These are phyloP conservation scores for Palythoa grandis DNA, from an alignment of 92 coral and sea anemone species.

Conservation along the genomic window DNA sequence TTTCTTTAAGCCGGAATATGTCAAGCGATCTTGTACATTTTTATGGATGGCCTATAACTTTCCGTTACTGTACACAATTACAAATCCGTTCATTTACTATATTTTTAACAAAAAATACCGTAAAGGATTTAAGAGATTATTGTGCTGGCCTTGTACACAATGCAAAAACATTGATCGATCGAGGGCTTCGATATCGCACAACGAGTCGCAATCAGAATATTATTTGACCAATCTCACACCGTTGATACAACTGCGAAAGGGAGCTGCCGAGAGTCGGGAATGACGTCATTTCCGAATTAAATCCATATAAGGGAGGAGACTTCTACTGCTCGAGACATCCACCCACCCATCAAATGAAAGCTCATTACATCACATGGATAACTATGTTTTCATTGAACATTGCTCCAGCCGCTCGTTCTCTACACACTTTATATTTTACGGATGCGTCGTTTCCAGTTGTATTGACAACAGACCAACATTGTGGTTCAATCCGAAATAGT, in stretches of 20 bases:
- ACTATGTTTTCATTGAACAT: conserved; percentile 16
- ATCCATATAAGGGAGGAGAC: too few species aligned
- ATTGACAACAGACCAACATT: conserved; percentile 11
- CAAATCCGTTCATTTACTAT: conserved; percentile 31
- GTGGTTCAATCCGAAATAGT: conserved; percentile 25
- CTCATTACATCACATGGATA: conserved; percentile 26
- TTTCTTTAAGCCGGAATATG: conserved; percentile 19
- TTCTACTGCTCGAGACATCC: not conserved
- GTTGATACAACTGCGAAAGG: not conserved
- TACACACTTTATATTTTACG: conserved; percentile 5
- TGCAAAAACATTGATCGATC: not conserved
- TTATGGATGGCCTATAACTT: conserved; percentile 32
- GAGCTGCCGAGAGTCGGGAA: too few species aligned
- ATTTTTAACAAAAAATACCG: conserved; percentile 32
- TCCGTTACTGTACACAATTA: conserved; percentile 20
- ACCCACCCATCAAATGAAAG: not conserved
- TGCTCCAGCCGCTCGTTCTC: conserved; percentile 5
- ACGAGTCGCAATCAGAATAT: not conserved
- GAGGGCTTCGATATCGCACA: not conserved
- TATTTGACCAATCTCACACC: not conserved
- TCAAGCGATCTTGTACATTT: conserved; percentile 12
- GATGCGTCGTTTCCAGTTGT: not conserved
- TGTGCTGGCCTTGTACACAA: conserved; percentile 3
- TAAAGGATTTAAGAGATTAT: conserved; percentile 9
- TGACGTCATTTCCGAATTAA: too few species aligned